Conservation (phyloP, 1,140 invertebrate genomes). For the Polyergus mexicanus region DNA sequence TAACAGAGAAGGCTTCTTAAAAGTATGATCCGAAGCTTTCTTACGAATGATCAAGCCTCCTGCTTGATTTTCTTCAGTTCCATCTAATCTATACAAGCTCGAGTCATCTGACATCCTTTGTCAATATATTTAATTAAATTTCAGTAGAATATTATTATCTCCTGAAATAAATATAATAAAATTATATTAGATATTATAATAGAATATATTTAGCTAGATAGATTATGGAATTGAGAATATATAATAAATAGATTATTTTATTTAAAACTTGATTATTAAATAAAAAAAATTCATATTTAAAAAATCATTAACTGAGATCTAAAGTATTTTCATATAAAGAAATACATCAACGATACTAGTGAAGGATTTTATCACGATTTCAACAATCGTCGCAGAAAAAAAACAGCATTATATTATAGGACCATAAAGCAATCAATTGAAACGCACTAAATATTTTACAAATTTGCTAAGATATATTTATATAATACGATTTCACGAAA, state of each 20-base stretch:
- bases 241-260: neutral
- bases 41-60: constrained; percentile 96
- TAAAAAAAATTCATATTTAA: neutral
- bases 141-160: neutral
- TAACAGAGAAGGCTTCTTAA: constrained; percentile 94
- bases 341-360: neutral
- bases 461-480: neutral
- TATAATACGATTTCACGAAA: neutral
- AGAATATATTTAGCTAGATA: neutral
- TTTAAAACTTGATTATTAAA: constrained; percentile 13
- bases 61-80: constrained; percentile 89
- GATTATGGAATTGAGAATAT: neutral
- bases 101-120: constrained; percentile 79
- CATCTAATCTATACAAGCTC: constrained; percentile 94
- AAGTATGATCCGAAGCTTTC: constrained; percentile 88
- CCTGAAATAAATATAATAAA: constrained; percentile 21
- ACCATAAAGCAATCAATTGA: neutral
- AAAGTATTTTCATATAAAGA: neutral
- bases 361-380: too few relatives aligned
- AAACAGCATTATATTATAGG: too few relatives aligned
- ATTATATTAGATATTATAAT: neutral
- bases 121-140: neutral
- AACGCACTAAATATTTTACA: neutral
- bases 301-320: constrained; percentile 3
- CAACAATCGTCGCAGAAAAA: too few relatives aligned